Percentiles rank a stretch among this genome's conserved stretches.
phyloP scores from a whole-genome alignment of 2,888 invertebrate genomes.

The Capitulum mitella region DNA sequence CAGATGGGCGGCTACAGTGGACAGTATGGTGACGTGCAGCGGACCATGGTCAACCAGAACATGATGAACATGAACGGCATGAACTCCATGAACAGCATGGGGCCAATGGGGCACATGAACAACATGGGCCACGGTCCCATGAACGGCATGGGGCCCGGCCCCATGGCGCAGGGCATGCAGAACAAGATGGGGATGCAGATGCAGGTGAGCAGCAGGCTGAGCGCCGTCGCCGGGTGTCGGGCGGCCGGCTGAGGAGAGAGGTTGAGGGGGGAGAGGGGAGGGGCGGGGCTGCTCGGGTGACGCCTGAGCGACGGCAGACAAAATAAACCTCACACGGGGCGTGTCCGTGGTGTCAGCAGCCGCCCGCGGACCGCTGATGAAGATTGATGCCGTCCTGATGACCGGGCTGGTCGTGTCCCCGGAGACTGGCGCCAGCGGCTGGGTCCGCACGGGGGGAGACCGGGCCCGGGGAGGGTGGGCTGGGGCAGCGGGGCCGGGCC shows the following conservation, averaged over 20 bases:
- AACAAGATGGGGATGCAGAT: slow-evolving; percentile 37
- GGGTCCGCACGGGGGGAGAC: too few relatives aligned
- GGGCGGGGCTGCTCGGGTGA: neutral
- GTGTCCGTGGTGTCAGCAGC: neutral
- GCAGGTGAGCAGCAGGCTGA: slow-evolving; percentile 34
- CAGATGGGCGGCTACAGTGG: slow-evolving; percentile 52
- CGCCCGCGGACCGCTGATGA: neutral
- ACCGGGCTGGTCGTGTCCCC: too few relatives aligned
- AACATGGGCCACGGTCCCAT: slow-evolving; percentile 44
- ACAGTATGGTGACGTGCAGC: slow-evolving; percentile 45
- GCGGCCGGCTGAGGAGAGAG: too few relatives aligned
- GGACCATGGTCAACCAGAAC: slow-evolving; percentile 45
- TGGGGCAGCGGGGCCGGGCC: neutral
- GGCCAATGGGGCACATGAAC: slow-evolving; percentile 50
- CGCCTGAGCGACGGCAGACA: neutral
- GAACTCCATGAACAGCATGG: slow-evolving; percentile 58
- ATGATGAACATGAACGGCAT: slow-evolving; percentile 41
- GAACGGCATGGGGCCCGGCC: slow-evolving; percentile 44
- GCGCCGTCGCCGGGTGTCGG: too few relatives aligned
- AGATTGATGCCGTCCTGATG: neutral
- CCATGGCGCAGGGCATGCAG: slow-evolving; percentile 40
- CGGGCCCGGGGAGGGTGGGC: neutral
- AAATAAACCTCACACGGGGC: neutral
- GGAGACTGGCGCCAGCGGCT: too few relatives aligned
- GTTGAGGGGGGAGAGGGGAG: neutral